A percentile compares a stretch with the other conserved stretches of the same genome.
Conservation (phyloP, 2,888 invertebrate genomes). For the Temnothorax rugatulus region DNA sequence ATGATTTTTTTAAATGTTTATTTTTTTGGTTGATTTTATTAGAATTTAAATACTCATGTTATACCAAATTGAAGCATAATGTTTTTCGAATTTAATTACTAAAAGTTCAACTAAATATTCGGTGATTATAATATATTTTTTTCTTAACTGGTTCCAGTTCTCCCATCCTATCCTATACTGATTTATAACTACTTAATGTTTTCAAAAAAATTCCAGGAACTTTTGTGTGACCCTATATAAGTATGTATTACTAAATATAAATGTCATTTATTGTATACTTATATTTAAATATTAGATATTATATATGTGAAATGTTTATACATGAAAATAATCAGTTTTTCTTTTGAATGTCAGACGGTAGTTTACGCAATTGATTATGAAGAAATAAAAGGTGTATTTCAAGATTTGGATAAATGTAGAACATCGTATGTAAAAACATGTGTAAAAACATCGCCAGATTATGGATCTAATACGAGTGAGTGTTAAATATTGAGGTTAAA, state of each 20-base stretch:
- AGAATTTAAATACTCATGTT: too few relatives aligned
- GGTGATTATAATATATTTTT: too few relatives aligned
- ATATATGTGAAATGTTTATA: neutral
- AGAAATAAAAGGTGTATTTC: rapidly evolving
- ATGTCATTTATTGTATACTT: neutral
- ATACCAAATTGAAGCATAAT: too few relatives aligned
- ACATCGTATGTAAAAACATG: neutral
- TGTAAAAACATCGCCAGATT: neutral
- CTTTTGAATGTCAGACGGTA: neutral
- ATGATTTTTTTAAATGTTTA: too few relatives aligned
- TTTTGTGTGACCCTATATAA: too few relatives aligned
- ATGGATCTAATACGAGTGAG: neutral
- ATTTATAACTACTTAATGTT: too few relatives aligned
- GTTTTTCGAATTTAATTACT: too few relatives aligned
- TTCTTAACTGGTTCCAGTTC: too few relatives aligned
- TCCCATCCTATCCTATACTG: too few relatives aligned
- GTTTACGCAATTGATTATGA: neutral
- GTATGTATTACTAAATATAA: neutral
- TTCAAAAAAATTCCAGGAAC: too few relatives aligned
- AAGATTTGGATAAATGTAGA: neutral
- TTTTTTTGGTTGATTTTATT: too few relatives aligned
- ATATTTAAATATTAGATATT: neutral
- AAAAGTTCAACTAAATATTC: too few relatives aligned
- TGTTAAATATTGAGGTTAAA: neutral
- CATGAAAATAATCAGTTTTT: neutral